Percentiles rank a stretch among this genome's conserved stretches.
These are phyloP conservation scores for Melipona beecheii DNA, from an alignment of 2,888 invertebrate species.

Conservation along the genomic window DNA sequence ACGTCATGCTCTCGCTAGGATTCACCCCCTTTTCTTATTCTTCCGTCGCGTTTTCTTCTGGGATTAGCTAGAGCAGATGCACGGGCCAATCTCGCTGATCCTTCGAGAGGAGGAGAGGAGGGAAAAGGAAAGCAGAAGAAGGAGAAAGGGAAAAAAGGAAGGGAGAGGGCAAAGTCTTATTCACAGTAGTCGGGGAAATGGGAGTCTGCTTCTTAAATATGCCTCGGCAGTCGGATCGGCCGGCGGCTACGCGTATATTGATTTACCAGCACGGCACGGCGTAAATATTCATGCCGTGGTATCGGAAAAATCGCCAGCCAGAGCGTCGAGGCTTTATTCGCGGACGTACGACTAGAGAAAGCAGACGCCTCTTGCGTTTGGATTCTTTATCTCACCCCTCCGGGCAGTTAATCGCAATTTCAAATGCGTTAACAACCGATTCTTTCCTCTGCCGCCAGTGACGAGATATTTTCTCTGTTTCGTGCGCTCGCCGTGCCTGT, in stretches of 20 bases:
- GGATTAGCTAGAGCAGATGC: slow-evolving; percentile 64
- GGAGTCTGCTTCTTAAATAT: slow-evolving; percentile 49
- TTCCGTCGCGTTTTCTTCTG: slow-evolving; percentile 56
- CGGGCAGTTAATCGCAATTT: slow-evolving; percentile 48
- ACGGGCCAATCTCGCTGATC: slow-evolving; percentile 64
- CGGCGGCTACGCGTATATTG: slow-evolving; percentile 72
- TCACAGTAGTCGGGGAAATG: slow-evolving; percentile 27
- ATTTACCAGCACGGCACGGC: slow-evolving; percentile 74
- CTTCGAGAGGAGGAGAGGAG: not conserved
- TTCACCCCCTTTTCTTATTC: slow-evolving; percentile 41
- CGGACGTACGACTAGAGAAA: not conserved
- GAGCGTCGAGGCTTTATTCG: slow-evolving; percentile 64
- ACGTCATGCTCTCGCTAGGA: slow-evolving; percentile 51
- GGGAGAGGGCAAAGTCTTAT: slow-evolving; percentile 26
- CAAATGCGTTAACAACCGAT: slow-evolving; percentile 44
- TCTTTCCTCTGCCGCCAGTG: not conserved
- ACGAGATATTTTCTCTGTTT: not conserved
- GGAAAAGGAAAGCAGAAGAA: not conserved
- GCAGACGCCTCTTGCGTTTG: not conserved
- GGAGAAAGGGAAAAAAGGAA: not conserved
- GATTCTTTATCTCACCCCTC: slow-evolving; percentile 11
- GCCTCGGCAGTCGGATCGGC: slow-evolving; percentile 30
- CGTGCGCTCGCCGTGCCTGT: not conserved
- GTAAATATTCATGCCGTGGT: slow-evolving; percentile 82
- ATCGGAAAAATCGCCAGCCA: slow-evolving; percentile 75